These are phyloP conservation scores for Sphaerodactylus townsendi DNA, from an alignment of 2,113 vertebrate species.

Conservation along the genomic window DNA sequence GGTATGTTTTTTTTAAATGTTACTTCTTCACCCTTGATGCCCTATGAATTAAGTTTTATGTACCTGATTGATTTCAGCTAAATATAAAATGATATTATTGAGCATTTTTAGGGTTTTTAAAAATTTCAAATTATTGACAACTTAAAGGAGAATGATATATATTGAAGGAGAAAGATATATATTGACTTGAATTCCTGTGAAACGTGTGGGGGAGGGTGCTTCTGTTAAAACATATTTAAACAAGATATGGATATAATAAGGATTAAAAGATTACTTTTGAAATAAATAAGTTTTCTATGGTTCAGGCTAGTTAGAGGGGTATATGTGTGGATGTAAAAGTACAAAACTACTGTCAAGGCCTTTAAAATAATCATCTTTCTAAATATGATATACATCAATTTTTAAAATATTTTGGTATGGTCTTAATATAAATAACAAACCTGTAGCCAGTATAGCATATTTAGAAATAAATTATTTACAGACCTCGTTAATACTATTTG, in stretches of 20 bases:
- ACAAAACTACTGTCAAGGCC: not conserved
- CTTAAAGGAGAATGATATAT: not conserved
- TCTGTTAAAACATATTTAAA: not conserved
- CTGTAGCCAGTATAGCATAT: not conserved
- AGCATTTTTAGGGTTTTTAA: not conserved
- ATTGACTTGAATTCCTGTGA: not conserved
- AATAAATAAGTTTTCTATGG: not conserved
- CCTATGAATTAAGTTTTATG: slow-evolving; percentile 31
- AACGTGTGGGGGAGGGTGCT: not conserved
- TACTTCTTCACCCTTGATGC: not conserved
- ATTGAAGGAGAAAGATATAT: not conserved
- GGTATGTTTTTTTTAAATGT: slow-evolving; percentile 74
- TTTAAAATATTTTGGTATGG: not conserved
- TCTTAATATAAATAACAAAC: not conserved
- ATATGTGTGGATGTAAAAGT: not conserved
- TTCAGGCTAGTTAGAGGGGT: not conserved
- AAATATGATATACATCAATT: not conserved
- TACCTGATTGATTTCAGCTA: slow-evolving; percentile 26
- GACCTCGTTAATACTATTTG: not conserved
- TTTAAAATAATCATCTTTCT: not conserved
- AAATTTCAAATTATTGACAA: not conserved
- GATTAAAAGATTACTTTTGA: not conserved
- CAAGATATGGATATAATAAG: not conserved
- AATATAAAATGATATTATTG: not conserved
- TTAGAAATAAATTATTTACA: not conserved